Evolutionary conservation across 2,888 invertebrate genomes (phyloP).

Genomic region (Eristalis arbustorum): DNA sequence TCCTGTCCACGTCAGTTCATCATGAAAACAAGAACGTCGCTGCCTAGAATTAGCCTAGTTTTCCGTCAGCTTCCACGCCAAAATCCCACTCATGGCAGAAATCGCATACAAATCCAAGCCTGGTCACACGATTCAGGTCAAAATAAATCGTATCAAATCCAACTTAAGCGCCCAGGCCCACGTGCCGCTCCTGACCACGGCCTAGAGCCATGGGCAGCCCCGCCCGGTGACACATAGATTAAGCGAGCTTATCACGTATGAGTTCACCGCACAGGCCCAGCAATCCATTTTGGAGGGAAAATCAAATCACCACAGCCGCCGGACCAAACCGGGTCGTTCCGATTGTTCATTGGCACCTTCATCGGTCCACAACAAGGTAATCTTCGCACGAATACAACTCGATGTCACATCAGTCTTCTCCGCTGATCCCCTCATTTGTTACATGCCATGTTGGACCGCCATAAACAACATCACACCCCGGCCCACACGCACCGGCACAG

Average conservation of each 20-base stretch:
- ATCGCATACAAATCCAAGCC: no score
- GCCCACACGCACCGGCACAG: background rate
- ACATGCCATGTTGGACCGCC: slow-evolving; percentile 1
- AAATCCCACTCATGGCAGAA: no score
- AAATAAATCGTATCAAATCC: no score
- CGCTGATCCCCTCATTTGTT: slow-evolving; percentile 10
- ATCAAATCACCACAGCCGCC: background rate
- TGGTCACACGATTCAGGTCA: no score
- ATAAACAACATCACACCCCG: slow-evolving; percentile 7
- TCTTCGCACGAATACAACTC: background rate
- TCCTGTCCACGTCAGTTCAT: no score
- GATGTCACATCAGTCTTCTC: background rate
- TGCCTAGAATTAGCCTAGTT: no score
- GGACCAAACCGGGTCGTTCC: background rate
- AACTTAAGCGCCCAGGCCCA: background rate
- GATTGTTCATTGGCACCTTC: background rate
- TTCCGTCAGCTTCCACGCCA: no score
- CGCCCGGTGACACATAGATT: background rate
- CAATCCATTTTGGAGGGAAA: background rate
- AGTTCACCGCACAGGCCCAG: background rate
- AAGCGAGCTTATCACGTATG: background rate
- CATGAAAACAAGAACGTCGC: no score
- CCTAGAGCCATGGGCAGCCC: background rate
- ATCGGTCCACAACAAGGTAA: background rate
- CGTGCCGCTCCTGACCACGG: background rate